Percentiles rank a stretch among this genome's conserved stretches.
These are phyloP conservation scores for Labroides dimidiatus DNA, from an alignment of 2,797 vertebrate genomes.

Conservation along the genomic window DNA sequence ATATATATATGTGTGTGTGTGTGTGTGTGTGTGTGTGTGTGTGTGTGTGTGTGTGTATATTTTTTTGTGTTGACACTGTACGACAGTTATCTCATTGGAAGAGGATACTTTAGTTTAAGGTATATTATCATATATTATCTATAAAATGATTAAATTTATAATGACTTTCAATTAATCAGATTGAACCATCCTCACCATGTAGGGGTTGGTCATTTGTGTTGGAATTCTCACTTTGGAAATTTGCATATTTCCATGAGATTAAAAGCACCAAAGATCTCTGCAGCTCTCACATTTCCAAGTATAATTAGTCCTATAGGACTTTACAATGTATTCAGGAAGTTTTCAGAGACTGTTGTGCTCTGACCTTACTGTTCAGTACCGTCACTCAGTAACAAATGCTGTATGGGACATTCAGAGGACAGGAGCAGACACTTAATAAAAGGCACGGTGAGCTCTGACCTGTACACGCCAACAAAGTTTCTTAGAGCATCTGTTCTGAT, in stretches of 20 bases:
- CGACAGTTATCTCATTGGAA: too few relatives aligned
- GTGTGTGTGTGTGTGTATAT: too few relatives aligned
- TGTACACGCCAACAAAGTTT: conserved; percentile 53
- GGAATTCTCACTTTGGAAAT: conserved; percentile 7
- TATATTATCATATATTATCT: too few relatives aligned
- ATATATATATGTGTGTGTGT: too few relatives aligned
- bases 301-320: conserved; percentile 46
- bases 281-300: conserved; percentile 45
- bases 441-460: conserved; percentile 56
- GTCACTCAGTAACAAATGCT: conserved; percentile 64
- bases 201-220: conserved; percentile 2
- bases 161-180: conserved; percentile 5
- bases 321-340: conserved; percentile 41
- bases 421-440: conserved; percentile 63
- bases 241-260: conserved; percentile 36
- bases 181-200: conserved; percentile 2
- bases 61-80: too few relatives aligned
- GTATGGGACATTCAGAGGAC: conserved; percentile 64
- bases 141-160: background rate
- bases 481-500: conserved; percentile 69
- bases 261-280: conserved; percentile 27
- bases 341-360: conserved; percentile 31
- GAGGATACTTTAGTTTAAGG: too few relatives aligned
- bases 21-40: too few relatives aligned
- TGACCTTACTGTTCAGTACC: conserved; percentile 62